Percentiles rank a stretch among this genome's conserved stretches.
Conservation (phyloP, 2,888 invertebrate genomes). For the Capitulum mitella region DNA sequence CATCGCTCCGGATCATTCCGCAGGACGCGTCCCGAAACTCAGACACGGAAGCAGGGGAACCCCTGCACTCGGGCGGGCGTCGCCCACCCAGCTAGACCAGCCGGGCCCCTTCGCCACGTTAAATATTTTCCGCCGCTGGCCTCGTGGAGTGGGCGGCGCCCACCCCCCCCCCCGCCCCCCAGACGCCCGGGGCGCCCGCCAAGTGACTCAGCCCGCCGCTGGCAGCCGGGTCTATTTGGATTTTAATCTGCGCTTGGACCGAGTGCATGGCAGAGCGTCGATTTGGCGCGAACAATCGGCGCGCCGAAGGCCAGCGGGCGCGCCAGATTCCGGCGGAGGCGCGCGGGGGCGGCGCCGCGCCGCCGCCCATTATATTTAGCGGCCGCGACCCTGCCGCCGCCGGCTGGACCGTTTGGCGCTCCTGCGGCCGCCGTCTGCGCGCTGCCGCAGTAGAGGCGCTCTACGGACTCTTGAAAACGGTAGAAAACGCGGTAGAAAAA, state of each 20-base stretch:
- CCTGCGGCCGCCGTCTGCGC: no score
- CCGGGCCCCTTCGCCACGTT: background rate
- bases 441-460: no score
- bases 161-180: background rate
- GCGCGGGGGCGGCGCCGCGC: background rate
- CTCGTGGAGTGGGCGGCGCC: background rate
- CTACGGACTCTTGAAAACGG: no score
- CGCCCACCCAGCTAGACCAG: background rate
- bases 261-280: background rate
- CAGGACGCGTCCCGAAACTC: background rate
- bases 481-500: no score
- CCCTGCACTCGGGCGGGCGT: no score
- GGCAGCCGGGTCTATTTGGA: slow-evolving; percentile 10
- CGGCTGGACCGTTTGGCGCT: background rate
- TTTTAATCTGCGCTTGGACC: slow-evolving; percentile 11
- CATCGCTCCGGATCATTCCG: no score
- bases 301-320: background rate
- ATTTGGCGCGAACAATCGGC: slow-evolving; percentile 19
- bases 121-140: background rate
- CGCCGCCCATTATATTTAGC: background rate
- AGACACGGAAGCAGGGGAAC: no score
- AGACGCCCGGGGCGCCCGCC: background rate
- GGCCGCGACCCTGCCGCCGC: background rate
- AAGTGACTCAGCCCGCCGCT: slow-evolving; percentile 1
- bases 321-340: background rate